Conservation (phyloP, 92 coral and sea anemone species). For the Porites rus region DNA sequence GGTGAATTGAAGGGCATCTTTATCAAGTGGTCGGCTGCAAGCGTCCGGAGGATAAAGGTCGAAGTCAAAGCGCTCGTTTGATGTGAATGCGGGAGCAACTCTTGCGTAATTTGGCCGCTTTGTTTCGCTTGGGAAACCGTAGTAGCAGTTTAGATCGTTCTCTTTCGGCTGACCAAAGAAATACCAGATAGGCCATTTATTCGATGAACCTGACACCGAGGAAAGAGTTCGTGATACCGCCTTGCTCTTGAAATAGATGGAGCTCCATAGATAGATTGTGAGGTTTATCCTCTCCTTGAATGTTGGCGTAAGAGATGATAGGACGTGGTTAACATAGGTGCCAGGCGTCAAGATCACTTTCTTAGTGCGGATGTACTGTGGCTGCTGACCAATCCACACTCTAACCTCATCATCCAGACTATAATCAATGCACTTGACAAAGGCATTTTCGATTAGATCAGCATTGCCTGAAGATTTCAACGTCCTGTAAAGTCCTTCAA, state of each 20-base stretch:
- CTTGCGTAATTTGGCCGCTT: constrained; percentile 17
- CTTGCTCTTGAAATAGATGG: constrained; percentile 12
- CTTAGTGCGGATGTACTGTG: neutral
- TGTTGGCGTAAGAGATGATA: constrained; percentile 5
- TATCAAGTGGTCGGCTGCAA: constrained; percentile 22
- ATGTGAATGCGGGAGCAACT: constrained; percentile 49
- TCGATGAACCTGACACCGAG: neutral
- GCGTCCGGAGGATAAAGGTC: constrained; percentile 9
- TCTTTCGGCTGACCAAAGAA: neutral
- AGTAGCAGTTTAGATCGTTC: constrained; percentile 22
- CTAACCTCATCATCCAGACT: neutral
- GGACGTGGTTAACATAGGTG: neutral
- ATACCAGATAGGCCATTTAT: constrained; percentile 6
- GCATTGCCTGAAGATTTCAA: neutral
- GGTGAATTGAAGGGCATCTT: constrained; percentile 22
- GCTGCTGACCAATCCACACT: constrained; percentile 22
- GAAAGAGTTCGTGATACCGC: neutral
- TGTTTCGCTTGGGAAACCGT: constrained; percentile 45
- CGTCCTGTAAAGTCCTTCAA: neutral
- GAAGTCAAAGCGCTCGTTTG: constrained; percentile 34
- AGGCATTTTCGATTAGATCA: neutral
- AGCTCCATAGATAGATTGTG: constrained; percentile 30
- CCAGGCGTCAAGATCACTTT: constrained; percentile 13
- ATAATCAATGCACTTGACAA: constrained; percentile 24
- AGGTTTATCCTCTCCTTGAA: constrained; percentile 18